A percentile compares a stretch with the other conserved stretches of the same genome.
These are phyloP conservation scores for Antigone vipio DNA, from an alignment of 2,113 vertebrate genomes.

Conservation along the genomic window DNA sequence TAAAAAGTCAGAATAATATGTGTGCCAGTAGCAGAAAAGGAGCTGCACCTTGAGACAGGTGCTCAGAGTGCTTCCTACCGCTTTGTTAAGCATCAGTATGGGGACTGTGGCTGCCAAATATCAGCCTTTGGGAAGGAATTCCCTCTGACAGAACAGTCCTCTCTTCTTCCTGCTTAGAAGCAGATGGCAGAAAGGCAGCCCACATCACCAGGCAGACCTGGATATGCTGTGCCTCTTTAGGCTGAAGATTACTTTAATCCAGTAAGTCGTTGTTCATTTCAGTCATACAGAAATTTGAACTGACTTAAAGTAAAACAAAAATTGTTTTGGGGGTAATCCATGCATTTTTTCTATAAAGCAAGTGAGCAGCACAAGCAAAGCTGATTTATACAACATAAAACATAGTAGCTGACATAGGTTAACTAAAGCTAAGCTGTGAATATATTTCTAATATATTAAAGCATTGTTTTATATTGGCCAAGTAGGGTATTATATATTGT, in stretches of 20 bases:
- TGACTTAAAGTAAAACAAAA: not conserved
- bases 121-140: slow-evolving; percentile 25
- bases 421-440: not conserved
- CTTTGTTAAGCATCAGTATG: not conserved
- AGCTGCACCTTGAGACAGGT: not conserved
- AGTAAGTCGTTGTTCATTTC: not conserved
- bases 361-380: not conserved
- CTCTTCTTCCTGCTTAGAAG: not conserved
- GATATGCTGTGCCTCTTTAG: not conserved
- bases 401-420: not conserved
- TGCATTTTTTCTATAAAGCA: not conserved
- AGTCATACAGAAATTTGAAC: not conserved
- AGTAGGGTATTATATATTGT: not conserved
- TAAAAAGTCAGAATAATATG: not conserved
- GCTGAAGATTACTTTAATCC: not conserved
- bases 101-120: not conserved
- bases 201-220: not conserved
- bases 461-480: not conserved
- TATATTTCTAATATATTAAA: not conserved
- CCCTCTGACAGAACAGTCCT: not conserved
- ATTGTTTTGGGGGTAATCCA: not conserved
- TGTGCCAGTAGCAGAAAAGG: not conserved
- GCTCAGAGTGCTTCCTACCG: not conserved
- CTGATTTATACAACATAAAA: not conserved
- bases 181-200: slow-evolving; percentile 6